Conservation (phyloP, 2,888 invertebrate species). For the Chrysomela aeneicollis region DNA sequence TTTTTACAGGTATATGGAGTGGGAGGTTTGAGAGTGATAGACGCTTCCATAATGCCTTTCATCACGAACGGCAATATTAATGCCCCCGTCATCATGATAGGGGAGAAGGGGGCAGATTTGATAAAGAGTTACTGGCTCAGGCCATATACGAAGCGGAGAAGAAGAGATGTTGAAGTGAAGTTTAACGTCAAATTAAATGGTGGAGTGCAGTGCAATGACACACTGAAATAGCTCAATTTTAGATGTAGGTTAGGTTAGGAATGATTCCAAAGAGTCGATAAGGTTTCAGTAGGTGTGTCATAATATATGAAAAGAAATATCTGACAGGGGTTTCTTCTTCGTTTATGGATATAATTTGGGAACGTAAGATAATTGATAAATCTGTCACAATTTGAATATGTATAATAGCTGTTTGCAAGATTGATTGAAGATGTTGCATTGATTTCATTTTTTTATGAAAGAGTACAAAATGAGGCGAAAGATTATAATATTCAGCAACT, state of each 20-base stretch:
- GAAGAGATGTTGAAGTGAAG: slow-evolving; percentile 35
- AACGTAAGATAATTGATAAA: too few species aligned
- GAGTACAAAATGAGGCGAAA: too few species aligned
- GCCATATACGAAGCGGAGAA: slow-evolving; percentile 35
- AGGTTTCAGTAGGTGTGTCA: too few species aligned
- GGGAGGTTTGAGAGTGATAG: slow-evolving; percentile 81
- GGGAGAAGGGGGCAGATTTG: slow-evolving; percentile 84
- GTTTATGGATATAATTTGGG: too few species aligned
- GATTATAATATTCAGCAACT: too few species aligned
- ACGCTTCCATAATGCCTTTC: slow-evolving; percentile 88
- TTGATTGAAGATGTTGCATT: too few species aligned
- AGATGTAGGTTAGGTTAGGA: neutral
- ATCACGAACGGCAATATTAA: slow-evolving; percentile 89
- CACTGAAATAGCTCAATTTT: neutral
- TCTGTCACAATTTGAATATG: too few species aligned
- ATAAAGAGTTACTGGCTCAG: slow-evolving; percentile 67
- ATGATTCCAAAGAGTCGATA: too few species aligned
- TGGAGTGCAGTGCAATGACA: slow-evolving; percentile 4
- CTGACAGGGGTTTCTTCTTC: too few species aligned
- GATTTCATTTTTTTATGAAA: too few species aligned
- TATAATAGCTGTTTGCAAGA: too few species aligned
- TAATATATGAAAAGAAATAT: too few species aligned
- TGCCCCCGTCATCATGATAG: slow-evolving; percentile 88
- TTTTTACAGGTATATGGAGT: slow-evolving; percentile 64
- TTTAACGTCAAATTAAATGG: slow-evolving; percentile 44